Evolutionary conservation across 1,140 invertebrate species (phyloP), one percentile per base, ranked within the genome.

Genomic region (Lutraria rhynchaena): DNA sequence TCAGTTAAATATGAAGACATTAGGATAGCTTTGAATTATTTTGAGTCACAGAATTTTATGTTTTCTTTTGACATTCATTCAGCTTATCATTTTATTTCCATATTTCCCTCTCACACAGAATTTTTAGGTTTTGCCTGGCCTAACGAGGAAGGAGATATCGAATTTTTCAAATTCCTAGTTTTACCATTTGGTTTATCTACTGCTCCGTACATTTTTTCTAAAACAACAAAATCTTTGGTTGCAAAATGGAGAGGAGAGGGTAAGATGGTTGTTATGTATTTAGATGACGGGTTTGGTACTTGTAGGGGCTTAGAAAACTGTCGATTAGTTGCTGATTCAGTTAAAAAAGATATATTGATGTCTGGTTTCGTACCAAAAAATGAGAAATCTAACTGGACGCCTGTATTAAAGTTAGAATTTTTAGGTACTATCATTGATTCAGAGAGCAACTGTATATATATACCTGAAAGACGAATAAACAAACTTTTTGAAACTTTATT

Each of bases 201-300:
- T n/a, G 69, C 80, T 13, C 60, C 69, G 17, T 82, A 75, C 31
- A 24, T 63, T 22, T 82, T 75, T 55, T 65, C 61, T 31, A 82
- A 74, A 57, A 19, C 63, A 17, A 75, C 70, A 5, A 15, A 70
- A 27, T 60, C 63, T 3, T 46, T 75, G n/a, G 60, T 82, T n/a
- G 37, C 41, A 22, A 82, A 73, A 53, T 82, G 69, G 80, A 22
- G 80, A 4, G 37, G 51, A 31, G 70, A 82, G 44, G 80, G 80
- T 15, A 63, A 74, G 19, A 75, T 17, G 46, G 17, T 74, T n/a
- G 22, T 82, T 27, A 61, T 60, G 33, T 82, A 24, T 75, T 37
- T 74, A 41, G 61, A 82, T 65, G 57, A 74, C 31, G 69, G 46
- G 9, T 71, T 73, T 24, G 29, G 55, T 49, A 49, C n/a, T 13